Evolutionary conservation across 2,113 vertebrate species (phyloP).

Genomic region (Nycticorax nycticorax): DNA sequence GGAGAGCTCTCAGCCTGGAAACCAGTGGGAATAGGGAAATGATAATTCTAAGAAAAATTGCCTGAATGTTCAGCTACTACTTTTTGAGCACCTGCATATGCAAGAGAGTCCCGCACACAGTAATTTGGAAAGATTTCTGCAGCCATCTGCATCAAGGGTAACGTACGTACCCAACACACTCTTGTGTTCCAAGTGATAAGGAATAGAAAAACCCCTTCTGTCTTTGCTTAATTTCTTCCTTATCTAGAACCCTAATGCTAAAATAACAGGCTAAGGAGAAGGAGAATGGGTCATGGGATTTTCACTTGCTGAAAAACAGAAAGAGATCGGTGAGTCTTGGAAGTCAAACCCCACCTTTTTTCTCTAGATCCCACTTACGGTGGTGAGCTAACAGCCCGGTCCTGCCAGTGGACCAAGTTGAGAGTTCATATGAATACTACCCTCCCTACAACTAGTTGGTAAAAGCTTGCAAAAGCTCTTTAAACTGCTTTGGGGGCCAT

Average conservation of each 20-base stretch:
- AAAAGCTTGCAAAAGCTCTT: not conserved
- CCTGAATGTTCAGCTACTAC: not conserved
- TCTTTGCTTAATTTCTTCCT: not conserved
- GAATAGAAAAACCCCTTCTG: not conserved
- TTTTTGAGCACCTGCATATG: not conserved
- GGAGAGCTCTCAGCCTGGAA: not conserved
- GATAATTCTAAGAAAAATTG: not conserved
- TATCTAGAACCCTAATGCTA: not conserved
- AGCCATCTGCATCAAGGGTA: not conserved
- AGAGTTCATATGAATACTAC: not conserved
- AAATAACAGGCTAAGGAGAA: not conserved
- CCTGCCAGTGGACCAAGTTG: not conserved
- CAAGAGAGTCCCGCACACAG: not conserved
- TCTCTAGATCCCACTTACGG: fast-evolving
- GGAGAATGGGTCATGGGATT: not conserved
- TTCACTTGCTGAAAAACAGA: not conserved
- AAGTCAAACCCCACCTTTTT: not conserved
- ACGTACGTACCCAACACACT: not conserved
- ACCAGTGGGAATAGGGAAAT: not conserved
- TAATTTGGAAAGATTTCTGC: not conserved
- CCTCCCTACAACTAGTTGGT: not conserved
- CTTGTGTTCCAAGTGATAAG: not conserved
- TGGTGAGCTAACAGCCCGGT: not conserved
- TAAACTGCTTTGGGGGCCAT: not conserved
- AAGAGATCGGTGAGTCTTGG: not conserved